Percentiles rank a stretch among this genome's conserved stretches.
phyloP scores from a whole-genome alignment of 2,113 vertebrate genomes.

The Syngnathus scovelli region DNA sequence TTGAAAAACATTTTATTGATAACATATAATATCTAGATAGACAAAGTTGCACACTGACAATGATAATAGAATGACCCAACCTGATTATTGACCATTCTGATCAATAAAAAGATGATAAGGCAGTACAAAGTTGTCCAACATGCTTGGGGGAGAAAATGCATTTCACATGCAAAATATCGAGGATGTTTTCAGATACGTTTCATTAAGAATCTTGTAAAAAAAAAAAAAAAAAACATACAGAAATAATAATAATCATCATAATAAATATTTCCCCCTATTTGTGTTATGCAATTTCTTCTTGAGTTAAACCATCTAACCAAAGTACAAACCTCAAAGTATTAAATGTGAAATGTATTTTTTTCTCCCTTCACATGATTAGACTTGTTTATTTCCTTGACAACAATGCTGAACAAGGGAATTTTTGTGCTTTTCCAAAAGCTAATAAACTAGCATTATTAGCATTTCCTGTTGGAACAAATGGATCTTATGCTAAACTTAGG shows the following conservation, averaged over 20 bases:
- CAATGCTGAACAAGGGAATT: background rate
- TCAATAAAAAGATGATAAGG: constrained; percentile 60
- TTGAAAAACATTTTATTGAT: constrained; percentile 44
- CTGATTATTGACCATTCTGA: constrained; percentile 17
- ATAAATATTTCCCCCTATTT: too few relatives aligned
- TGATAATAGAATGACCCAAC: constrained; percentile 20
- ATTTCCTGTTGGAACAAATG: constrained; percentile 4
- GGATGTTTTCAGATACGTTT: constrained; percentile 19
- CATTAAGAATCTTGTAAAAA: background rate
- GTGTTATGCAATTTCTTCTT: too few relatives aligned
- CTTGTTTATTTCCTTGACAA: constrained; percentile 11
- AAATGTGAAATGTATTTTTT: constrained; percentile 31
- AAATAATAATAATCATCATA: too few relatives aligned
- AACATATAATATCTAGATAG: constrained; percentile 38
- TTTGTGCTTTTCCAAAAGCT: constrained; percentile 19
- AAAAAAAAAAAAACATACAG: too few relatives aligned
- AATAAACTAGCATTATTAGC: constrained; percentile 13
- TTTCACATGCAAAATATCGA: constrained; percentile 36
- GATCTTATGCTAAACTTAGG: background rate
- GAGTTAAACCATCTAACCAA: constrained; percentile 1
- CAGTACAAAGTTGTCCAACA: constrained; percentile 52
- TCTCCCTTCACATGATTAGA: background rate
- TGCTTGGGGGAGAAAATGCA: constrained; percentile 40
- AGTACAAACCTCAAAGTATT: constrained; percentile 1
- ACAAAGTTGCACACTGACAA: constrained; percentile 28